phyloP scores from a whole-genome alignment of 2,113 vertebrate genomes.

The Entomyzon cyanotis region DNA sequence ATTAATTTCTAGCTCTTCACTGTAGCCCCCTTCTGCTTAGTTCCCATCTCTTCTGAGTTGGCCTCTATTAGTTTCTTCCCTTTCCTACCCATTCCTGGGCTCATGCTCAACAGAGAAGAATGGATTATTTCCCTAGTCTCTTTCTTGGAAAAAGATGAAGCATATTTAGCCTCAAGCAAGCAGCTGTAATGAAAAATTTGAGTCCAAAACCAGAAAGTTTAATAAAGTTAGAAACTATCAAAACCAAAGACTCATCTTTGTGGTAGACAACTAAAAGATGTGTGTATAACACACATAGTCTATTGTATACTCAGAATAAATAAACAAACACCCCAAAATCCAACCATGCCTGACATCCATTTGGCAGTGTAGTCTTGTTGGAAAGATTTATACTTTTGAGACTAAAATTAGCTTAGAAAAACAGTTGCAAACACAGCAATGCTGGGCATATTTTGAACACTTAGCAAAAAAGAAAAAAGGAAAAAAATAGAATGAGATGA shows the following conservation, averaged over 20 bases:
- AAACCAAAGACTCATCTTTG: neutral
- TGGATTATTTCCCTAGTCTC: neutral
- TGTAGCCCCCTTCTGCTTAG: neutral
- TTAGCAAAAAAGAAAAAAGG: neutral
- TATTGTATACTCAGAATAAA: neutral
- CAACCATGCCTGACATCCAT: neutral
- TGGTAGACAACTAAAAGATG: neutral
- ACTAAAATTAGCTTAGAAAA: neutral
- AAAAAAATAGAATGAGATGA: neutral
- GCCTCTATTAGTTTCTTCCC: neutral
- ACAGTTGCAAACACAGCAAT: neutral
- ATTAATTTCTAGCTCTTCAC: neutral
- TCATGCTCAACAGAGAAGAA: slow-evolving; percentile 24
- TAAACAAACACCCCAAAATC: neutral
- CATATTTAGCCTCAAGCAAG: neutral
- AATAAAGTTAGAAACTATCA: neutral
- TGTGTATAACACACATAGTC: neutral
- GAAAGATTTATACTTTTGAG: neutral
- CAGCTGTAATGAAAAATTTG: neutral
- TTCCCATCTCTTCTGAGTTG: neutral
- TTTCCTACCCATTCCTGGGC: neutral
- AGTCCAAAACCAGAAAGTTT: neutral
- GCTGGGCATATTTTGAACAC: neutral
- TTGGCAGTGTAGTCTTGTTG: neutral
- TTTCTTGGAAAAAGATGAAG: neutral